These are phyloP conservation scores for Odontothrips loti DNA, from an alignment of 2,888 invertebrate genomes.

Conservation along the genomic window DNA sequence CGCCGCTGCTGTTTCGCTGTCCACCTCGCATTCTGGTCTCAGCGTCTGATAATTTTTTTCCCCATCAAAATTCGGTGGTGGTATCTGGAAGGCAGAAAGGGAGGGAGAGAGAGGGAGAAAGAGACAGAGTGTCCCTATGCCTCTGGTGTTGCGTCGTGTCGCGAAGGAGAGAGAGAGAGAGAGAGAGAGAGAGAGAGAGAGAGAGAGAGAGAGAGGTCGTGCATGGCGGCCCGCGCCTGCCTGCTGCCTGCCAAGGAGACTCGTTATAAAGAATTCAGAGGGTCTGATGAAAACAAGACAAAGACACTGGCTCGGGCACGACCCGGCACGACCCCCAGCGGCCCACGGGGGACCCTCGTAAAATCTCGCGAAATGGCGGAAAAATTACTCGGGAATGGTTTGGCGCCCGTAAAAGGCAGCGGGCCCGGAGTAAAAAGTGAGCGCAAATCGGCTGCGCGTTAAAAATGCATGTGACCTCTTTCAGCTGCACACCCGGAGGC, in stretches of 20 bases:
- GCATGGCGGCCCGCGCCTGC: neutral
- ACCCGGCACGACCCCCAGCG: neutral
- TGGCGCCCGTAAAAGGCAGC: constrained; percentile 9
- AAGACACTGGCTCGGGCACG: neutral
- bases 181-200: too few relatives aligned
- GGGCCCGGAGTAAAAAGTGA: constrained; percentile 16
- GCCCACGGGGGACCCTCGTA: neutral
- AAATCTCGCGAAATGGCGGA: constrained; percentile 24
- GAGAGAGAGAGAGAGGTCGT: too few relatives aligned
- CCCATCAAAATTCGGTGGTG: too few relatives aligned
- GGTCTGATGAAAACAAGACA: constrained; percentile 26
- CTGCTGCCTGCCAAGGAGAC: neutral
- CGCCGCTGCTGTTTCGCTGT: too few relatives aligned
- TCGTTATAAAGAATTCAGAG: constrained; percentile 1
- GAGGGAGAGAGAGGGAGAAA: too few relatives aligned
- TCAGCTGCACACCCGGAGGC: neutral
- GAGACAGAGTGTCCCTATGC: too few relatives aligned
- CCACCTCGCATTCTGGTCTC: too few relatives aligned
- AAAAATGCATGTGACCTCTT: constrained; percentile 18
- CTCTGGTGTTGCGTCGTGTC: too few relatives aligned
- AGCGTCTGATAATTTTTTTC: too few relatives aligned
- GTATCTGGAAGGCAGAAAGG: too few relatives aligned
- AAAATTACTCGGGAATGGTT: constrained; percentile 17
- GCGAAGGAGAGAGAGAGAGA: too few relatives aligned
- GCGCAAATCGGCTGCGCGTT: constrained; percentile 9